These are phyloP conservation scores for Masnerella sp. DNA, from an alignment of 2,888 invertebrate species.

Conservation along the genomic window DNA sequence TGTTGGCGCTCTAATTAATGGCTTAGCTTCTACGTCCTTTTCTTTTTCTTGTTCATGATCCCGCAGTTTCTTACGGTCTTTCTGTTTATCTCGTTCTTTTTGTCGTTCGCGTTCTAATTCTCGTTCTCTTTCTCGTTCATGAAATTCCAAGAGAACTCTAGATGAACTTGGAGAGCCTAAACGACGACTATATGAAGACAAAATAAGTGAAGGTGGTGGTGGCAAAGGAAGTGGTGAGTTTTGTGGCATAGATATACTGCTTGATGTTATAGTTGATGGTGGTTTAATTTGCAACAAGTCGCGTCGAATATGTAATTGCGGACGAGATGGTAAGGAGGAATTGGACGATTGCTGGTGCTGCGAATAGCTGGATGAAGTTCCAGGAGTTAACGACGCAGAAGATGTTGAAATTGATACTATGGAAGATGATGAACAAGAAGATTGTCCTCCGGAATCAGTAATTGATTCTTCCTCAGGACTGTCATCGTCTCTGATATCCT, in stretches of 20 bases:
- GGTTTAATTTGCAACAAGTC: conserved; percentile 81
- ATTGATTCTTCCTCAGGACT: conserved; percentile 76
- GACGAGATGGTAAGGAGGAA: conserved; percentile 81
- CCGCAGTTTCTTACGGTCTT: conserved; percentile 60
- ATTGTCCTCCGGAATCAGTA: conserved; percentile 66
- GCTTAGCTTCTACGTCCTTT: conserved; percentile 76
- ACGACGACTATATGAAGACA: conserved; percentile 74
- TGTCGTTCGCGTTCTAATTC: conserved; percentile 67
- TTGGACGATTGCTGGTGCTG: conserved; percentile 64
- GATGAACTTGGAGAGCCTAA: conserved; percentile 75
- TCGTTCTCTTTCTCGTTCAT: conserved; percentile 73
- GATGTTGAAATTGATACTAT: conserved; percentile 57
- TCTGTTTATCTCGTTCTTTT: conserved; percentile 65
- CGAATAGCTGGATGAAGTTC: conserved; percentile 55
- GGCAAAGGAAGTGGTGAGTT: conserved; percentile 71
- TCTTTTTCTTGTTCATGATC: conserved; percentile 65
- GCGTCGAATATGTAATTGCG: conserved; percentile 85
- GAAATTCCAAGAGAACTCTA: conserved; percentile 72
- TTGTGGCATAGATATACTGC: conserved; percentile 64
- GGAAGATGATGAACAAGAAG: conserved; percentile 63
- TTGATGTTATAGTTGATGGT: conserved; percentile 75
- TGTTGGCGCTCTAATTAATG: conserved; percentile 71
- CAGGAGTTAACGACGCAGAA: conserved; percentile 44
- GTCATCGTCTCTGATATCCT: conserved; percentile 78
- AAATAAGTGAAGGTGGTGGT: conserved; percentile 73